Evolutionary conservation across 2,797 vertebrate genomes (phyloP).

Genomic region (Columba guinea): DNA sequence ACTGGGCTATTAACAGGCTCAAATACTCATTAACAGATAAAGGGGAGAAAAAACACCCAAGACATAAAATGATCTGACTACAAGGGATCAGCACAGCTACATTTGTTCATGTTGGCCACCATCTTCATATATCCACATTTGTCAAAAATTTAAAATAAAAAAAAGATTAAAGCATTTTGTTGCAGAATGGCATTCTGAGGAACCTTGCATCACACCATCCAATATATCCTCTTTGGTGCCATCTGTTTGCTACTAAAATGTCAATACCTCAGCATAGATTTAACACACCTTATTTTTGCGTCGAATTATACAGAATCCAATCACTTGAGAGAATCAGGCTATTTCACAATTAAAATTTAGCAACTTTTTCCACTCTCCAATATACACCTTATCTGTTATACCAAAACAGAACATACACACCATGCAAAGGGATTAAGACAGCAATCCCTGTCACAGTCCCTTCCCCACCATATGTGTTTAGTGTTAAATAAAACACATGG

Average conservation of each 20-base stretch:
- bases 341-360: background rate
- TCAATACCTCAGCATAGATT: background rate
- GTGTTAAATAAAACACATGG: background rate
- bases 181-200: background rate
- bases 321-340: background rate
- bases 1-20: background rate
- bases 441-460: background rate
- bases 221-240: background rate
- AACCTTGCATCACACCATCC: background rate
- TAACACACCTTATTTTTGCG: background rate
- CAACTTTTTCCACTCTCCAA: background rate
- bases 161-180: background rate
- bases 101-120: background rate
- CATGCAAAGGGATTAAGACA: background rate
- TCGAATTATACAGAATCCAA: background rate
- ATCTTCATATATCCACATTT: background rate
- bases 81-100: background rate
- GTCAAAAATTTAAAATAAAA: background rate
- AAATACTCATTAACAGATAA: background rate
- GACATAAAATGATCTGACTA: background rate
- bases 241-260: background rate
- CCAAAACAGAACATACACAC: background rate
- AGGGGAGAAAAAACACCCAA: background rate
- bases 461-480: background rate
- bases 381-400: background rate